Percentiles rank a stretch among this genome's conserved stretches.
Evolutionary conservation across 2,797 vertebrate species (phyloP).

Genomic region (Diplodus sargus): DNA sequence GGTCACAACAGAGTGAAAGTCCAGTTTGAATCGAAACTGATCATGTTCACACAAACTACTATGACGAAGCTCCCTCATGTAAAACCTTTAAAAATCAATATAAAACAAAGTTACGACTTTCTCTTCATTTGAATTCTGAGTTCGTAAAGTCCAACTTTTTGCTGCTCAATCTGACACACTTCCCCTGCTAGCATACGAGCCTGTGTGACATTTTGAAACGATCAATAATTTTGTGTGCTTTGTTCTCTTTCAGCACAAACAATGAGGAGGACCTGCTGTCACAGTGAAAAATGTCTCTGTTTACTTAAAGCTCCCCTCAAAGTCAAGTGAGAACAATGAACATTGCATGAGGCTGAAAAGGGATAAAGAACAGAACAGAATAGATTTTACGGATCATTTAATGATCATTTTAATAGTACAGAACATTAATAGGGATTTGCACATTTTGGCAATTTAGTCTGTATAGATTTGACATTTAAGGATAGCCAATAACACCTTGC

Average conservation of each 20-base stretch:
- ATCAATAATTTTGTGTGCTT: constrained; percentile 28
- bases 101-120: constrained; percentile 14
- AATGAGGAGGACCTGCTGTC: constrained; percentile 34
- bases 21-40: neutral
- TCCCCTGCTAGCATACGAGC: neutral
- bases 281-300: constrained; percentile 1
- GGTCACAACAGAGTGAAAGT: constrained; percentile 2
- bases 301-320: constrained; percentile 7
- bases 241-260: constrained; percentile 32
- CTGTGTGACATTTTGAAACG: constrained; percentile 25
- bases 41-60: neutral
- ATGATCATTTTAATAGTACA: neutral
- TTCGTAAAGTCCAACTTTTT: constrained; percentile 8
- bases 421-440: neutral
- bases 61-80: neutral
- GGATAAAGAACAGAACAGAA: neutral
- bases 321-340: constrained; percentile 20
- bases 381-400: neutral
- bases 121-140: neutral
- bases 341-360: neutral
- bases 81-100: constrained; percentile 11
- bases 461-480: neutral
- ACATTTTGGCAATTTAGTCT: neutral
- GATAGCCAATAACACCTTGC: neutral
- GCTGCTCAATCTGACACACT: neutral